Conservation (phyloP, 92 coral and sea anemone genomes). For the Epizoanthus stellaris region DNA sequence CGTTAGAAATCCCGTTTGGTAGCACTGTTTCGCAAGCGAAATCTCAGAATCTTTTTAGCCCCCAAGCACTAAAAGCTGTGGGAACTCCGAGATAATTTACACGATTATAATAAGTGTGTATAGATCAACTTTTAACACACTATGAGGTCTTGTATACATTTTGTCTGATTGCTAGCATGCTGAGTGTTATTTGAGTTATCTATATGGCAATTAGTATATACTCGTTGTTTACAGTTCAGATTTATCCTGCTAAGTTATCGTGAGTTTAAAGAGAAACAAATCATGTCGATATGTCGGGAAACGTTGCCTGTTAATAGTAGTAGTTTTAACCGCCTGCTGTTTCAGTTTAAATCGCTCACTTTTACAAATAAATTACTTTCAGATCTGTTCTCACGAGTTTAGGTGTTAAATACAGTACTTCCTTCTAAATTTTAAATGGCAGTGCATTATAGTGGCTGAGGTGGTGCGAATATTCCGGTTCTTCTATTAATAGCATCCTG, state of each 20-base stretch:
- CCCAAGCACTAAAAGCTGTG: slow-evolving; percentile 30
- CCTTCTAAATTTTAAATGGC: slow-evolving; percentile 29
- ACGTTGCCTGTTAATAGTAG: slow-evolving; percentile 12
- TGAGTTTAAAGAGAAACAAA: slow-evolving; percentile 26
- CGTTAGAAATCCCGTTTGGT: not conserved
- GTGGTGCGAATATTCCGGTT: not conserved
- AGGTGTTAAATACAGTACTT: slow-evolving; percentile 32
- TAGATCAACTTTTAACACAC: slow-evolving; percentile 55
- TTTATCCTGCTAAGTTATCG: not conserved
- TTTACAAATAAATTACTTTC: slow-evolving; percentile 38
- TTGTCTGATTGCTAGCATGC: slow-evolving; percentile 61
- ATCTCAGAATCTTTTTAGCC: not conserved
- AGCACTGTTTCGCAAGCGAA: not conserved
- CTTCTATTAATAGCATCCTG: slow-evolving; percentile 25
- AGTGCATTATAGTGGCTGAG: slow-evolving; percentile 18
- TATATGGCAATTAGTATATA: slow-evolving; percentile 38
- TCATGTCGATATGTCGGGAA: slow-evolving; percentile 17
- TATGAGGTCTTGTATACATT: slow-evolving; percentile 59
- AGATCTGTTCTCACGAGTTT: slow-evolving; percentile 25
- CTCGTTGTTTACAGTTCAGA: slow-evolving; percentile 43
- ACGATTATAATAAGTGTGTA: slow-evolving; percentile 60
- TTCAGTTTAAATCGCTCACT: slow-evolving; percentile 15
- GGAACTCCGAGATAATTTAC: slow-evolving; percentile 38
- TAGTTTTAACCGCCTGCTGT: slow-evolving; percentile 26
- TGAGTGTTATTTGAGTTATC: slow-evolving; percentile 46